Evolutionary conservation across 1,140 invertebrate genomes (phyloP), one percentile per base, ranked within the genome.

Genomic region (Trissolcus basalis): DNA sequence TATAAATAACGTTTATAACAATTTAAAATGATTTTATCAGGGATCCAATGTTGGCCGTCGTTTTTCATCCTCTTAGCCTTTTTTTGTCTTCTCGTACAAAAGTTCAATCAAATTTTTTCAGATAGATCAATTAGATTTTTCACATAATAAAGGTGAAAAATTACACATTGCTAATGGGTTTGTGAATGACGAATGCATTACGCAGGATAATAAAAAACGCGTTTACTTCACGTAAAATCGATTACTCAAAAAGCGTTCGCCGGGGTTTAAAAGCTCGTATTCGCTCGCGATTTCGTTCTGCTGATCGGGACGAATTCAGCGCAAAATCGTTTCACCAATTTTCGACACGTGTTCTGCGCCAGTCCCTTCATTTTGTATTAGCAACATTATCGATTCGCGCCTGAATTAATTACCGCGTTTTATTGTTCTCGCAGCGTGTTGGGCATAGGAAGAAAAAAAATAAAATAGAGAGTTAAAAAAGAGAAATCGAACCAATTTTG

Each of bases 221-320:
- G 60, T 55, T 73, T 61, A 49, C 55, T 67, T 73, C n/a, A 15
- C 32, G 58, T 61, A 55, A 55, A 74, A 74, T 74, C 51, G 71
- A 67, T 74, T 67, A 60, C 19, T 51, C 33, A 50, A 69, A 75
- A 75, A 75, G 71, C 60, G 43, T 32, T 48, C 19, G 19, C 19
- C 19, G 19, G 6, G 32, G 15, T 76, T 76, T 64, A 69, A 76
- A 76, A 69, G 59, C 56, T 76, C 65, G 55, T 27, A 65, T 75
- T 64, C 6, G 19, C 19, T n/a, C 59, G 59, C 65, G 44, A 65
- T 64, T 65, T 63, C 60, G 49, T 69, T 59, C 54, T 44, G 59
- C 72, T 60, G 72, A 76, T 76, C 64, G 65, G 64, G 64, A 65
- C 72, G 59, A 64, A 69, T 76, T 76, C 60, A 54, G 64, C 36